Evolutionary conservation across 2,113 vertebrate species (phyloP).

Genomic region (Laterallus jamaicensis): DNA sequence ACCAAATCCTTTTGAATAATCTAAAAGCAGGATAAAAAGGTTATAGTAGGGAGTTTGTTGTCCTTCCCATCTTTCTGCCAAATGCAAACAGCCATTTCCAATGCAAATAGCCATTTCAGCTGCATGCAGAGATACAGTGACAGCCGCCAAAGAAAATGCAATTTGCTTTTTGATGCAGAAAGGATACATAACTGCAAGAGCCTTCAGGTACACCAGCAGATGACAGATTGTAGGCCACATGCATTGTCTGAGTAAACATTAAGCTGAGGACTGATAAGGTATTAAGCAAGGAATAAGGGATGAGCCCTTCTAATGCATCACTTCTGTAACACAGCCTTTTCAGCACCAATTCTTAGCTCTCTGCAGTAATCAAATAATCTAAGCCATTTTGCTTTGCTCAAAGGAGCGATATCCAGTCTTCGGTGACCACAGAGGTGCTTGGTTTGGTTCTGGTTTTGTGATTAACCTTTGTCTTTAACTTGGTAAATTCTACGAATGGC

Average conservation of each 20-base stretch:
- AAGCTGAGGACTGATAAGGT: not conserved
- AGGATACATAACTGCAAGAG: not conserved
- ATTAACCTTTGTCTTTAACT: not conserved
- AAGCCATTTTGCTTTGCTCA: not conserved
- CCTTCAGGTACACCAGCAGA: constrained; percentile 4
- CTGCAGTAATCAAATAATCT: not conserved
- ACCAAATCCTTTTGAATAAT: constrained; percentile 94
- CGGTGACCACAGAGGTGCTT: not conserved
- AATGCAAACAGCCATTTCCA: not conserved
- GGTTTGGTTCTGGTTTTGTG: too few species aligned
- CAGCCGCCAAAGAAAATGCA: constrained; percentile 28
- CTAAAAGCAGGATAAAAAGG: constrained; percentile 71
- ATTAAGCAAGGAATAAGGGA: constrained; percentile 44
- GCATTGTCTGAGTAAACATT: not conserved
- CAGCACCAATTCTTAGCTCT: constrained; percentile 33
- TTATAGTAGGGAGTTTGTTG: not conserved
- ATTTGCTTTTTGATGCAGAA: not conserved
- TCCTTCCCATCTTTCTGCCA: not conserved
- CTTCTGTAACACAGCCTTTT: constrained; percentile 64
- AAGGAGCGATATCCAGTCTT: not conserved
- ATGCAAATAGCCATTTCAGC: not conserved
- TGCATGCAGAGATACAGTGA: constrained; percentile 40
- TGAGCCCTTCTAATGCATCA: constrained; percentile 41
- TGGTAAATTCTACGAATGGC: not conserved
- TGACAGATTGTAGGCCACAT: not conserved